Conservation (phyloP, 2,797 vertebrate species). For the Sebastes jordani region DNA sequence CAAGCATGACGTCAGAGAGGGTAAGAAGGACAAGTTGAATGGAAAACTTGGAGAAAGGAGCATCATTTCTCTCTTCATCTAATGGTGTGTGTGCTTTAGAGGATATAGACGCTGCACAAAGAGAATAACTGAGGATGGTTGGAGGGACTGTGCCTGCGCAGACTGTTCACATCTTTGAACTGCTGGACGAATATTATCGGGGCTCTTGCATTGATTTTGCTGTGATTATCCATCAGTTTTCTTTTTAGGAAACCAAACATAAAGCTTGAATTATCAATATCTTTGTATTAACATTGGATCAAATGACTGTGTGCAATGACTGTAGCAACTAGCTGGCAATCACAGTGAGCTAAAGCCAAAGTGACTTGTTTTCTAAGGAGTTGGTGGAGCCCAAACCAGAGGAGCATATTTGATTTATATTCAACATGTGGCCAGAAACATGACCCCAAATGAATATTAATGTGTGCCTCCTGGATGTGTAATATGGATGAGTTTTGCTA, state of each 20-base stretch:
- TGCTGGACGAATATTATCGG: not conserved
- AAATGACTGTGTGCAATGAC: not conserved
- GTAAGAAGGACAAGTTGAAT: slow-evolving; percentile 21
- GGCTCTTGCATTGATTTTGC: not conserved
- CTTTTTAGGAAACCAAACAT: not conserved
- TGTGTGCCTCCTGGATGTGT: slow-evolving; percentile 13
- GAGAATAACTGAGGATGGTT: slow-evolving; percentile 29
- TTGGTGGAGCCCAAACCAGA: not conserved
- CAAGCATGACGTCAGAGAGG: slow-evolving; percentile 41
- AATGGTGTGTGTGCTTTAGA: slow-evolving; percentile 4
- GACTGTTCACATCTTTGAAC: slow-evolving; percentile 16
- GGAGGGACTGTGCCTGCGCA: not conserved
- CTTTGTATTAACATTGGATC: not conserved
- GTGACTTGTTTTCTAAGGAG: not conserved
- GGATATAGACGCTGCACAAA: slow-evolving; percentile 10
- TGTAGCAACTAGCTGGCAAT: not conserved
- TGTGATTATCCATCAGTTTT: not conserved
- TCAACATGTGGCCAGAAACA: slow-evolving; percentile 1
- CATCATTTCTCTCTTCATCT: slow-evolving; percentile 1
- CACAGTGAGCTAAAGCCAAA: not conserved
- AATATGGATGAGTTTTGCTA: slow-evolving; percentile 4
- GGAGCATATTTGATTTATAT: slow-evolving; percentile 20
- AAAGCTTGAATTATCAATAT: not conserved
- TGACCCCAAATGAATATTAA: slow-evolving; percentile 8
- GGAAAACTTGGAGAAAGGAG: not conserved